A percentile compares a stretch with the other conserved stretches of the same genome.
Evolutionary conservation across 2,888 invertebrate genomes (phyloP).

Genomic region (Sericinus montela): DNA sequence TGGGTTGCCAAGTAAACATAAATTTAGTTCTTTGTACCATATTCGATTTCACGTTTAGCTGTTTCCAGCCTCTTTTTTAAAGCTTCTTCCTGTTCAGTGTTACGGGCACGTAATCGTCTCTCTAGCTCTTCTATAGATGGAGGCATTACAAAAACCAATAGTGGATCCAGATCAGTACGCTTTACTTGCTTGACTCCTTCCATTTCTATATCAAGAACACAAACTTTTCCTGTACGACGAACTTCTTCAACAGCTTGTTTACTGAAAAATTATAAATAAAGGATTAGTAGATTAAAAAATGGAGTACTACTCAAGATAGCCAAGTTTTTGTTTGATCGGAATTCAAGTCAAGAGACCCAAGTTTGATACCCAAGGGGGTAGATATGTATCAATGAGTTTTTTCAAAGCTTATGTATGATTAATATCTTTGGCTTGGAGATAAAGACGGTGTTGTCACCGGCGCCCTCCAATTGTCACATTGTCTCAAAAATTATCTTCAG

Average conservation of each 20-base stretch:
- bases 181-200: conserved; percentile 95
- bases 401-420: too few species aligned
- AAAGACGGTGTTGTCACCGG: too few species aligned
- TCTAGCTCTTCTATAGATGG: conserved; percentile 90
- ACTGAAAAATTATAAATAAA: conserved; percentile 70
- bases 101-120: conserved; percentile 84
- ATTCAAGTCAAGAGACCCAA: too few species aligned
- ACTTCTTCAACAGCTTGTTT: conserved; percentile 92
- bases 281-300: too few species aligned
- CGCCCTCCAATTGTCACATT: too few species aligned
- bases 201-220: conserved; percentile 96
- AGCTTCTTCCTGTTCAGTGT: conserved; percentile 95
- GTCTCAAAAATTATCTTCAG: too few species aligned
- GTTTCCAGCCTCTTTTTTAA: conserved; percentile 86
- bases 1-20: background rate
- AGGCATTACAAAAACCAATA: conserved; percentile 95
- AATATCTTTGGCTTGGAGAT: too few species aligned
- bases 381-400: too few species aligned
- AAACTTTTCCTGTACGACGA: conserved; percentile 88
- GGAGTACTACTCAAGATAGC: too few species aligned
- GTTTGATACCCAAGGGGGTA: too few species aligned
- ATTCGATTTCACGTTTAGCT: conserved; percentile 90
- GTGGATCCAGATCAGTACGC: conserved; percentile 87
- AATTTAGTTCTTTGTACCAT: conserved; percentile 75
- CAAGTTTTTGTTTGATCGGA: too few species aligned